Conservation (phyloP, 2,888 invertebrate genomes). For the Coecobrya sp. region DNA sequence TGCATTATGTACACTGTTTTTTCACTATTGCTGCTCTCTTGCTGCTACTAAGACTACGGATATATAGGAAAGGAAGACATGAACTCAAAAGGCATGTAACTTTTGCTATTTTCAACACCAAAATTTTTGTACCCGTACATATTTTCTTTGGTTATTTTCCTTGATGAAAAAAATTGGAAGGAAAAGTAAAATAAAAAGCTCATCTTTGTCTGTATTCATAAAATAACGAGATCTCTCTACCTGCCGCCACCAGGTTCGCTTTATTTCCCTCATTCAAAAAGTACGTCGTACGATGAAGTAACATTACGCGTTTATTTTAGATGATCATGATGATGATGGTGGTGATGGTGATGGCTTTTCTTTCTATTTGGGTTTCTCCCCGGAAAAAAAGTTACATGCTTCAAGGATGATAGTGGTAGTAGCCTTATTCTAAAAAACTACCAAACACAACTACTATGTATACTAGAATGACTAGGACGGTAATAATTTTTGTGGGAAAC, state of each 20-base stretch:
- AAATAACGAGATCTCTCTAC: background rate
- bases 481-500: slow-evolving; percentile 50
- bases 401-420: slow-evolving; percentile 11
- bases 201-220: background rate
- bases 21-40: background rate
- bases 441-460: background rate
- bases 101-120: slow-evolving; percentile 12
- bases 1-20: slow-evolving; percentile 44
- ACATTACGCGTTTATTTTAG: slow-evolving; percentile 1
- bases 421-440: background rate
- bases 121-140: background rate
- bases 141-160: background rate
- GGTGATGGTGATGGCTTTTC: background rate
- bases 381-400: background rate
- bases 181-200: background rate
- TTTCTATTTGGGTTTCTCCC: slow-evolving; percentile 21
- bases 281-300: slow-evolving; percentile 14
- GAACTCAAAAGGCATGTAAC: background rate
- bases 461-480: background rate
- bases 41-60: background rate
- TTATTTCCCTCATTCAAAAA: slow-evolving; percentile 31
- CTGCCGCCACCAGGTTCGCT: slow-evolving; percentile 19
- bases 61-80: too few relatives aligned
- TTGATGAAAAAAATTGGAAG: background rate
- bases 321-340: background rate